Evolutionary conservation across 2,888 invertebrate genomes (phyloP), one percentile per base, ranked within the genome.

Genomic region (Protonemura montana): DNA sequence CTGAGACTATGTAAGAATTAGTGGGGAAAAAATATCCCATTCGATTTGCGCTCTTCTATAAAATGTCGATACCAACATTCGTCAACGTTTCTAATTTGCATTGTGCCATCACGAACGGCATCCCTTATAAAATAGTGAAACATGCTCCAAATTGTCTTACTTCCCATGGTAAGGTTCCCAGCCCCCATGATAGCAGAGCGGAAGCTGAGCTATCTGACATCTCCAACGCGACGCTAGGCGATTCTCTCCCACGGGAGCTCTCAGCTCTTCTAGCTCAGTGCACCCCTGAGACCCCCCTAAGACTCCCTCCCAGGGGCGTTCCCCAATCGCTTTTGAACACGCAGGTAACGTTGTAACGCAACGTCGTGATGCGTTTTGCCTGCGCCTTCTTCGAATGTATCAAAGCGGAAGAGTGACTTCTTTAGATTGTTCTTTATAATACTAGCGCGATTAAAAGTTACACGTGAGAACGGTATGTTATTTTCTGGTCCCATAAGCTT

Each of bases 331-430:
- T 41, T 5, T 41, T 41, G 41, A 13, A 59, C 16, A 21, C 16
- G 21, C 59, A 10, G 16, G 59, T 21, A 59, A 59, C 59, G 21
- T 2, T 59, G 59, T 59, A 7, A 59, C 59, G 59, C 59, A 59
- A 59, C 21, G 59, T 59, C 59, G 59, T 21, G 59, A 59, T 10
- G 6, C 13, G 16, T 21, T 13, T 1, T 59, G 59, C 59, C 35
- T 6, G 59, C 21, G 59, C 59, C 59, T 59, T 81, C 16, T 81
- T 81, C 30, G 81, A 30, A 30, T 81, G 81, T 81, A 81, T 16
- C 30, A 81, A 81, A 81, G 30, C 81, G 81, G 81, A 81, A 81
- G 28, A 81, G 16, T 81, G 81, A 81, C 30, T 81, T 81, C 81
- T 81, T 80, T 30, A 81, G 21, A 28, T 81, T 81, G 81, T 81